phyloP scores from a whole-genome alignment of 2,888 invertebrate species.

The Beris morrisii region DNA sequence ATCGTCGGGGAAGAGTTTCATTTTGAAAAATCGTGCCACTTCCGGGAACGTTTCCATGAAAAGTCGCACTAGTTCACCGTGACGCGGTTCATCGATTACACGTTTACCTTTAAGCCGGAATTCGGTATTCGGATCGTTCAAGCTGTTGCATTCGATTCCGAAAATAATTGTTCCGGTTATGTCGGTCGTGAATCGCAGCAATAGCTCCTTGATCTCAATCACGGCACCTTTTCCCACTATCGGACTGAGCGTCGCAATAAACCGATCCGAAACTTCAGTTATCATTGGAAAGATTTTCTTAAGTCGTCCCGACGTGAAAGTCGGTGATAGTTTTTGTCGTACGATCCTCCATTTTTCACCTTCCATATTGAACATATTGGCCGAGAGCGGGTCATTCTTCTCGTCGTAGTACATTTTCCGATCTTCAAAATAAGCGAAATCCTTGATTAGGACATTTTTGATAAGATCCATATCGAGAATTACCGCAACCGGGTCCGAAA shows the following conservation, averaged over 20 bases:
- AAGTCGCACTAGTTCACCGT: background rate
- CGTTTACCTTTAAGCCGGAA: constrained; percentile 47
- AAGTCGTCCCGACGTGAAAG: constrained; percentile 47
- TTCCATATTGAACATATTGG: constrained; percentile 54
- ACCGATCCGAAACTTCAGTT: constrained; percentile 42
- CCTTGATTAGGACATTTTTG: constrained; percentile 51
- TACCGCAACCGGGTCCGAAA: constrained; percentile 43
- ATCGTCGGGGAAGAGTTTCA: constrained; percentile 44
- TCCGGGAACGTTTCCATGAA: constrained; percentile 14
- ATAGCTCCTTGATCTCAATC: constrained; percentile 55
- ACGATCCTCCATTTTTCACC: constrained; percentile 53
- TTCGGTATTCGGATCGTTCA: constrained; percentile 51
- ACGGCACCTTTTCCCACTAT: background rate
- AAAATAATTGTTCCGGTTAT: constrained; percentile 59
- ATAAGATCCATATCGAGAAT: constrained; percentile 42
- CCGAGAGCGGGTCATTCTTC: constrained; percentile 51
- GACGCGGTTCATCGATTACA: constrained; percentile 28
- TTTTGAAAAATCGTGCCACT: constrained; percentile 16
- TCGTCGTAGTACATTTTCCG: constrained; percentile 51
- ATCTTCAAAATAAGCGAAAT: constrained; percentile 52
- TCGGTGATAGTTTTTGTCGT: constrained; percentile 45
- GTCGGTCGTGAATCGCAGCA: constrained; percentile 58
- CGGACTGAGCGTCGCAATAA: constrained; percentile 42
- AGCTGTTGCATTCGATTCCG: constrained; percentile 57
- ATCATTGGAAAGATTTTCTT: constrained; percentile 46